phyloP scores from a whole-genome alignment of 2,888 invertebrate species.

The Melanargia galathea region DNA sequence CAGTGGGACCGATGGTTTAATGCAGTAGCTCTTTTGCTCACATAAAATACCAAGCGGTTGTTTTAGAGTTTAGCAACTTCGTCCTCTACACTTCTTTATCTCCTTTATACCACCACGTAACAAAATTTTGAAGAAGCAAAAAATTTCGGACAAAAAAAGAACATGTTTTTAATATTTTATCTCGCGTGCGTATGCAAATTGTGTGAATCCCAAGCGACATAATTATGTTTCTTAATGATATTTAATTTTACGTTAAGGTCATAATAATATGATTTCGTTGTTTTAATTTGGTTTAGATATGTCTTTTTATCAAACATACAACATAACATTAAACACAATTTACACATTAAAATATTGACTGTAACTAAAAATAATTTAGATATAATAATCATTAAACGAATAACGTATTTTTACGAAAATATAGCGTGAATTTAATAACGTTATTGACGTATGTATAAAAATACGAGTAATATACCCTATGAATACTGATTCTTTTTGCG shows the following conservation, averaged over 20 bases:
- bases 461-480: too few species aligned
- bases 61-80: conserved; percentile 13
- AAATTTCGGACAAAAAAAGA: neutral
- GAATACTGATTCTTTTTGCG: too few species aligned
- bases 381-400: too few species aligned
- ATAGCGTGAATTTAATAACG: too few species aligned
- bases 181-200: neutral
- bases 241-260: neutral
- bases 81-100: neutral
- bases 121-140: neutral
- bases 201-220: neutral
- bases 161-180: neutral
- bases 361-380: too few species aligned
- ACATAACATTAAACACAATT: too few species aligned
- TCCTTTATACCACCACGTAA: neutral
- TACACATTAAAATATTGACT: too few species aligned
- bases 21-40: conserved; percentile 36
- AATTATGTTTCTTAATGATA: neutral
- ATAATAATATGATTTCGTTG: too few species aligned
- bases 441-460: too few species aligned
- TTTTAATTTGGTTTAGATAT: too few species aligned
- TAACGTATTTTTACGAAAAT: too few species aligned
- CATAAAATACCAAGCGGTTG: conserved; percentile 26
- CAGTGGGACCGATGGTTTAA: neutral
- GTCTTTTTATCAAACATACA: too few species aligned